These are phyloP conservation scores for Pachyrhynchus sulphureomaculatus DNA, from an alignment of 1,140 invertebrate genomes.

Conservation along the genomic window DNA sequence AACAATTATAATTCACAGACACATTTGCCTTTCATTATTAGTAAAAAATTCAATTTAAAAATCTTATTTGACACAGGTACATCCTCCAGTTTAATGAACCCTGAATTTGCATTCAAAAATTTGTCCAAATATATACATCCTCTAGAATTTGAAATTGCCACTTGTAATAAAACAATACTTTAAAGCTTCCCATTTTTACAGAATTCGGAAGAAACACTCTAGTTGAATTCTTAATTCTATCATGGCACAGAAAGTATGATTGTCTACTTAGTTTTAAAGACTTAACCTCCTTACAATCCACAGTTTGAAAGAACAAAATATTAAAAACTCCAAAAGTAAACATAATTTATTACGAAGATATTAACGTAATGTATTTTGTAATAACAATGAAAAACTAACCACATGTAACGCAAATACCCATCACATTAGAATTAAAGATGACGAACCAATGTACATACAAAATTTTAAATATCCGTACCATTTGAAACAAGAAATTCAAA, in stretches of 20 bases:
- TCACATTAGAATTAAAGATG: neutral
- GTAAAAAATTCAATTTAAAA: neutral
- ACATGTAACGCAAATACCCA: neutral
- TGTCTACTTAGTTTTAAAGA: neutral
- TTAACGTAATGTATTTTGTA: neutral
- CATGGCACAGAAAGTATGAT: neutral
- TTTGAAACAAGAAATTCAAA: slow-evolving; percentile 2
- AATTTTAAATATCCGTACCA: no score
- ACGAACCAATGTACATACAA: no score
- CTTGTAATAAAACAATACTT: neutral
- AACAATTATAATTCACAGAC: slow-evolving; percentile 4
- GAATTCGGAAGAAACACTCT: slow-evolving; percentile 1
- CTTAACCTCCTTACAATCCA: neutral
- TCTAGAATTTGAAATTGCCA: neutral
- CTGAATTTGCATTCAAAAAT: neutral
- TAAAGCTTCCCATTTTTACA: slow-evolving; percentile 1
- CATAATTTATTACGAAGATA: neutral
- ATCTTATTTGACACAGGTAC: slow-evolving; percentile 9
- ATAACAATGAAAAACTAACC: neutral
- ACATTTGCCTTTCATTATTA: neutral
- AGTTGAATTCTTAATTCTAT: neutral
- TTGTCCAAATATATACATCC: neutral
- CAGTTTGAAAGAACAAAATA: neutral
- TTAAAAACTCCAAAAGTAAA: neutral
- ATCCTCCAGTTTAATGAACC: slow-evolving; percentile 7